Evolutionary conservation across 1,140 invertebrate species (phyloP).

Genomic region (Mactra quadrangularis): DNA sequence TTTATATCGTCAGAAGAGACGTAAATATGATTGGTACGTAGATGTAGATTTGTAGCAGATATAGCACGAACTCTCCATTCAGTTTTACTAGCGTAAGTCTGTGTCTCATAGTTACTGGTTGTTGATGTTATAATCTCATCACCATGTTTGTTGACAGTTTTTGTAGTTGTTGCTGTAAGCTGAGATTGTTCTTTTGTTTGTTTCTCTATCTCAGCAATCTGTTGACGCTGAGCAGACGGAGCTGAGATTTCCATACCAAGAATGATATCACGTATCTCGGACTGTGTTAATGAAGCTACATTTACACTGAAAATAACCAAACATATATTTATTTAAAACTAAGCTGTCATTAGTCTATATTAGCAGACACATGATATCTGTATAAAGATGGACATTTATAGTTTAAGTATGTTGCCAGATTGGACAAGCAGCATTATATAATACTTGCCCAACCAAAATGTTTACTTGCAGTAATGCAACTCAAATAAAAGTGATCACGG

Average conservation of each 20-base stretch:
- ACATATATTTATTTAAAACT: too few relatives aligned
- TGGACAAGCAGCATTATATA: too few relatives aligned
- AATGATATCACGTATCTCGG: constrained; percentile 99
- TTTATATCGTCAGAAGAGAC: constrained; percentile 99
- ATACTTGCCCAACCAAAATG: too few relatives aligned
- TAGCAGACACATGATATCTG: too few relatives aligned
- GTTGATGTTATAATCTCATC: constrained; percentile 99
- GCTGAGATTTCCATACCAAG: constrained; percentile 99
- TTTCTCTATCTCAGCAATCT: constrained; percentile 99
- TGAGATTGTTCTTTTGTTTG: constrained; percentile 99
- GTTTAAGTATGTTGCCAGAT: too few relatives aligned
- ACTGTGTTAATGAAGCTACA: constrained; percentile 98
- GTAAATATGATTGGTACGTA: constrained; percentile 99
- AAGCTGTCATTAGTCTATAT: too few relatives aligned
- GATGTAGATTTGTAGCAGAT: constrained; percentile 98
- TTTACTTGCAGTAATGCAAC: too few relatives aligned
- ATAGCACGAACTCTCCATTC: constrained; percentile 99
- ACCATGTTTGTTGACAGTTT: constrained; percentile 99
- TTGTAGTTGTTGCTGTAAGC: constrained; percentile 98
- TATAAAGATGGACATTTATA: too few relatives aligned
- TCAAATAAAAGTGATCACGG: too few relatives aligned
- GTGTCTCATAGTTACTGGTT: constrained; percentile 99
- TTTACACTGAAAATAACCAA: constrained; percentile 92
- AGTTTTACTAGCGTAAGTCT: constrained; percentile 98
- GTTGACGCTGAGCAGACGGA: constrained; percentile 98